Evolutionary conservation across 2,888 invertebrate species (phyloP).

Genomic region (Parnassius apollo): DNA sequence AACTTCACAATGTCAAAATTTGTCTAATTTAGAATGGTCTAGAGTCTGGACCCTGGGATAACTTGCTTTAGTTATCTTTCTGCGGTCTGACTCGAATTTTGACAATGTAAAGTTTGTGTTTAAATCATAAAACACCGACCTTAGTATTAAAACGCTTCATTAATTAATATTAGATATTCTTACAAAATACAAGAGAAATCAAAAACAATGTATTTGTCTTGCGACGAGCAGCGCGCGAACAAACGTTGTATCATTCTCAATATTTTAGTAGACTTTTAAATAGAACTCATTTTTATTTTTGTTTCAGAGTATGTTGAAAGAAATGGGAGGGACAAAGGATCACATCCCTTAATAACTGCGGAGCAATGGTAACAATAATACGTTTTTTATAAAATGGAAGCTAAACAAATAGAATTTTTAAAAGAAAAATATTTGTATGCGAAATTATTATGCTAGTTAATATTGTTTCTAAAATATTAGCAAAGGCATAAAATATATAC

Average conservation of each 20-base stretch:
- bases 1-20: no score
- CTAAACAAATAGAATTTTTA: background rate
- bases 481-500: background rate
- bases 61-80: no score
- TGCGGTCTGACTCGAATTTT: no score
- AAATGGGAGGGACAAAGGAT: conserved; percentile 16
- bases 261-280: conserved; percentile 19
- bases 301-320: conserved; percentile 16
- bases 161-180: background rate
- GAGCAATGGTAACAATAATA: conserved; percentile 11
- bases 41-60: no score
- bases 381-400: conserved; percentile 18
- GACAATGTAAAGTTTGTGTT: no score
- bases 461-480: background rate
- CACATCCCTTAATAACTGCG: conserved; percentile 24
- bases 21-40: no score
- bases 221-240: conserved; percentile 4
- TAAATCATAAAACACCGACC: no score
- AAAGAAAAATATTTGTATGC: conserved; percentile 2
- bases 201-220: conserved; percentile 14
- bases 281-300: conserved; percentile 25
- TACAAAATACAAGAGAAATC: conserved; percentile 2
- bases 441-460: background rate
- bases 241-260: conserved; percentile 1
- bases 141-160: no score